Evolutionary conservation across 2,113 vertebrate genomes (phyloP).

Genomic region (Cheirogaleus medius): DNA sequence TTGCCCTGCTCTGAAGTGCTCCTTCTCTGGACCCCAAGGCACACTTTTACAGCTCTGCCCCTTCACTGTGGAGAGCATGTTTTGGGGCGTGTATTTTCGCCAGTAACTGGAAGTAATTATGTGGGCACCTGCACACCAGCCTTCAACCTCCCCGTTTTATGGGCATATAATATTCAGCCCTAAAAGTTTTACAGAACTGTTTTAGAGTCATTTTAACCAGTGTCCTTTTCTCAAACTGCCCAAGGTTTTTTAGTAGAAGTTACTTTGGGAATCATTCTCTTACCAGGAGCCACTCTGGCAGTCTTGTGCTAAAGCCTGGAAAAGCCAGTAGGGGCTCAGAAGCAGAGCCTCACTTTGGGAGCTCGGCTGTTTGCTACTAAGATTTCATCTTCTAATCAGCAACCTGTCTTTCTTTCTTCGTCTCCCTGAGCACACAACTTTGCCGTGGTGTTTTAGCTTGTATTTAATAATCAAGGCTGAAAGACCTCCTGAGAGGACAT

Average conservation of each 20-base stretch:
- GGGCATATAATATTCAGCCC: conserved; percentile 66
- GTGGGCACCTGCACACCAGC: conserved; percentile 76
- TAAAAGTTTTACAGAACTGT: conserved; percentile 78
- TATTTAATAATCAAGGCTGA: conserved; percentile 46
- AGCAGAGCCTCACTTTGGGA: background rate
- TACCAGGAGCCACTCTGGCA: background rate
- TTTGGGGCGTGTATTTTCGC: conserved; percentile 46
- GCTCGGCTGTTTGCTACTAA: background rate
- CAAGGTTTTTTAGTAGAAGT: background rate
- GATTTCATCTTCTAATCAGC: conserved; percentile 31
- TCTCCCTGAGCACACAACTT: conserved; percentile 43
- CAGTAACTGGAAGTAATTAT: conserved; percentile 81
- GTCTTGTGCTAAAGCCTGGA: conserved; percentile 43
- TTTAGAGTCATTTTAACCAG: conserved; percentile 74
- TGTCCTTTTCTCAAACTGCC: conserved; percentile 52
- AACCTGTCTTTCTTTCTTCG: background rate
- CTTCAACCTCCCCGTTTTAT: conserved; percentile 75
- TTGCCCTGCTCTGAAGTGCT: background rate
- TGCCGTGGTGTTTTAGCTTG: background rate
- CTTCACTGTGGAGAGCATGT: conserved; percentile 55
- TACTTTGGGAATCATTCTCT: conserved; percentile 66
- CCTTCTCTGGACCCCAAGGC: background rate
- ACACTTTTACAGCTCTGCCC: conserved; percentile 21
- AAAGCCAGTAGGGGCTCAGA: background rate
- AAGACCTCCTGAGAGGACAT: background rate